Conservation (phyloP, 2,797 vertebrate genomes). For the Percopsis omiscomaycus region DNA sequence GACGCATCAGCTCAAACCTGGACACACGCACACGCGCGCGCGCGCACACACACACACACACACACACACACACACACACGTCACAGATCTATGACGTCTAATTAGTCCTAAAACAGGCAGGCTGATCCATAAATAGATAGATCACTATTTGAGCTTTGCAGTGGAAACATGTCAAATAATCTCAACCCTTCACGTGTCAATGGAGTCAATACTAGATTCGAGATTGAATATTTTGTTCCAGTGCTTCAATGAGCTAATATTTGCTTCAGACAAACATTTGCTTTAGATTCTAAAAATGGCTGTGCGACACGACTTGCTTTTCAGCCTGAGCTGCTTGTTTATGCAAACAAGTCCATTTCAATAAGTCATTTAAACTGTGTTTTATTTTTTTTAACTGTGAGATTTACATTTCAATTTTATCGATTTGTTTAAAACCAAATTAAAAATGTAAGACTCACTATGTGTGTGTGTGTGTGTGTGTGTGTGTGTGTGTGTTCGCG, state of each 20-base stretch:
- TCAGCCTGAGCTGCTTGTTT: conserved; percentile 21
- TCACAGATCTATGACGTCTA: conserved; percentile 4
- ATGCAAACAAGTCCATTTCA: conserved; percentile 6
- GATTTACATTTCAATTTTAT: no score
- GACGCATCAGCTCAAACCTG: conserved; percentile 96
- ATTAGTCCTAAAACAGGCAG: no score
- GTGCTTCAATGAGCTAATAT: conserved; percentile 35
- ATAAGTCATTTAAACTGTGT: no score
- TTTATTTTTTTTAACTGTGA: no score
- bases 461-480: conserved; percentile 3
- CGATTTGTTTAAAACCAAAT: no score
- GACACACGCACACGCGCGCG: conserved; percentile 6
- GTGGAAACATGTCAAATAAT: no score
- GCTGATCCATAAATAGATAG: no score
- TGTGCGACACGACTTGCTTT: neutral
- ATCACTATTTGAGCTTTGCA: no score
- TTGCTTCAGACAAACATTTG: conserved; percentile 48
- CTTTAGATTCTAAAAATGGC: conserved; percentile 47
- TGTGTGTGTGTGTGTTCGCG: conserved; percentile 3
- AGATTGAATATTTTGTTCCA: neutral
- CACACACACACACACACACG: conserved; percentile 9
- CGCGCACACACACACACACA: neutral
- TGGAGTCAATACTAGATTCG: no score
- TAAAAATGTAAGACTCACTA: no score
- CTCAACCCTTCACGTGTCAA: no score